Conservation (phyloP, 1,140 invertebrate species). For the Drosophila tropicalis region DNA sequence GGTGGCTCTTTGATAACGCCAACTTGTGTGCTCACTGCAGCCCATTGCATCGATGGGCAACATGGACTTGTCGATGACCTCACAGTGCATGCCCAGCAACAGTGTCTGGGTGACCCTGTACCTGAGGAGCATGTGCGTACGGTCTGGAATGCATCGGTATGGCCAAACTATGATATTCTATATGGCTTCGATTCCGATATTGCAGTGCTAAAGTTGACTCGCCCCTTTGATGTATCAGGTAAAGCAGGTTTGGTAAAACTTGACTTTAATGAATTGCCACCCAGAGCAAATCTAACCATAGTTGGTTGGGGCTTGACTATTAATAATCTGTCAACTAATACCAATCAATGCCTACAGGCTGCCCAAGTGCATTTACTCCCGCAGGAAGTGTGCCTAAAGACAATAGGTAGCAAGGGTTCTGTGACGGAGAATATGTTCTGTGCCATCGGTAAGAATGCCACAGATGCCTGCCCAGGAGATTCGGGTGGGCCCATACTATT, state of each 20-base stretch:
- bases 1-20: slow-evolving; percentile 63
- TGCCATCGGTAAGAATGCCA: slow-evolving; percentile 62
- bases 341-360: slow-evolving; percentile 51
- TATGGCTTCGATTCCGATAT: slow-evolving; percentile 53
- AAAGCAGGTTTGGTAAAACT: slow-evolving; percentile 23
- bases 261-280: slow-evolving; percentile 52
- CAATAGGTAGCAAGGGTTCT: background rate
- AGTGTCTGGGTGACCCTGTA: slow-evolving; percentile 34
- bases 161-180: slow-evolving; percentile 21
- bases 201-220: slow-evolving; percentile 49
- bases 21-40: slow-evolving; percentile 70
- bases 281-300: slow-evolving; percentile 36
- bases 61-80: slow-evolving; percentile 20
- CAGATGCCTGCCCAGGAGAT: slow-evolving; percentile 62
- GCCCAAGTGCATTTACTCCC: slow-evolving; percentile 26
- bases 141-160: slow-evolving; percentile 17
- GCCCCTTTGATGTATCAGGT: slow-evolving; percentile 32
- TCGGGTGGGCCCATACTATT: slow-evolving; percentile 59
- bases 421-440: slow-evolving; percentile 82
- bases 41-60: slow-evolving; percentile 56
- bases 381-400: slow-evolving; percentile 13
- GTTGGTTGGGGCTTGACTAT: slow-evolving; percentile 55
- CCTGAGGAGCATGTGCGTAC: slow-evolving; percentile 29
- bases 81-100: slow-evolving; percentile 52
- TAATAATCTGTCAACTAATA: background rate